phyloP scores from a whole-genome alignment of 2,797 vertebrate genomes.

The Mycteria americana region DNA sequence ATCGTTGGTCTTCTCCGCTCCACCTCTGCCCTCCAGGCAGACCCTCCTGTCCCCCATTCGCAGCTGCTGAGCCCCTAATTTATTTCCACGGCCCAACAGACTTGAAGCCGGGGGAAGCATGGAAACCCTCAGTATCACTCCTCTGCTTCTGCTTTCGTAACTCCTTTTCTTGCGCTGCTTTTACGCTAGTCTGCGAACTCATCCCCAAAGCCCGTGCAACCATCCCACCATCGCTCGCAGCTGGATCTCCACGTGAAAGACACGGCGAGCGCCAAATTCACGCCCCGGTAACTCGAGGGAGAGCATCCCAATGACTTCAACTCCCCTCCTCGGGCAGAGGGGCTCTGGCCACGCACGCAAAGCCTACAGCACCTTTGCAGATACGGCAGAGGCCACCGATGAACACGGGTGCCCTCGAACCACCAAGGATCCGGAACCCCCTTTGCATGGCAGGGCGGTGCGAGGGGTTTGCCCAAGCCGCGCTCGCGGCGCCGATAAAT shows the following conservation, averaged over 20 bases:
- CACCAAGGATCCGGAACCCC: not conserved
- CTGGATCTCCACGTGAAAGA: not conserved
- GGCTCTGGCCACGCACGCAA: not conserved
- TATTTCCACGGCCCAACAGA: not conserved
- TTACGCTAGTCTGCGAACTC: not conserved
- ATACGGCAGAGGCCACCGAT: not conserved
- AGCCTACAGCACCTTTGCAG: not conserved
- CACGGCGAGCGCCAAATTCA: rapidly evolving
- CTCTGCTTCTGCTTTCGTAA: not conserved
- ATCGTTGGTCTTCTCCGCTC: not conserved
- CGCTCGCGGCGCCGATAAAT: rapidly evolving
- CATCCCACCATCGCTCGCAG: not conserved
- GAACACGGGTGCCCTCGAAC: not conserved
- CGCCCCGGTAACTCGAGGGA: rapidly evolving
- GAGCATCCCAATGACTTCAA: not conserved
- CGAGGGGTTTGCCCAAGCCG: not conserved
- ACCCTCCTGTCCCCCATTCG: not conserved
- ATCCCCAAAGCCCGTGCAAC: not conserved
- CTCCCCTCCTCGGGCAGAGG: not conserved
- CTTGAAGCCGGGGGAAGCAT: rapidly evolving
- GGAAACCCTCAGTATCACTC: not conserved
- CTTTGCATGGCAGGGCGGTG: rapidly evolving
- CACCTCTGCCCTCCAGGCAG: not conserved
- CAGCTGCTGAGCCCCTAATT: not conserved
- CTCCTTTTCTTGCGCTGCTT: not conserved